Conservation (phyloP, 2,113 vertebrate species). For the rat (Rattus norvegicus) region DNA sequence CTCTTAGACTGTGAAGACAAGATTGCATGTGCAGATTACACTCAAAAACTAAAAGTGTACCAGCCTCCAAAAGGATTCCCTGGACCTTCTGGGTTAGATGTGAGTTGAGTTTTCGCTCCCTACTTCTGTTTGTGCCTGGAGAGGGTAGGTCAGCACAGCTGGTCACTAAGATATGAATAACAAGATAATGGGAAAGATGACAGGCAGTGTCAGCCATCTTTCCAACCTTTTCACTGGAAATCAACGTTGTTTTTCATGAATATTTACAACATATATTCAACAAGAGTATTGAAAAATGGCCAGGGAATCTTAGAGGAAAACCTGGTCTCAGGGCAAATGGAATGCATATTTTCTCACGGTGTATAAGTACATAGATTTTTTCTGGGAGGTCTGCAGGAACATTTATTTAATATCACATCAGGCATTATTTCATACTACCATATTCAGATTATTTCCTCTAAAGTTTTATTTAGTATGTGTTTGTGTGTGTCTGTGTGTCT, state of each 20-base stretch:
- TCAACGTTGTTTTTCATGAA: not conserved
- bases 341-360: not conserved
- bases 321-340: rapidly evolving
- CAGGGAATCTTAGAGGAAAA: not conserved
- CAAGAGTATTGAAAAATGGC: not conserved
- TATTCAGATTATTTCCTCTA: not conserved
- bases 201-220: not conserved
- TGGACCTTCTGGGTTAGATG: not conserved
- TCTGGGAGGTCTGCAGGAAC: not conserved
- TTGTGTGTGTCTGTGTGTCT: not conserved
- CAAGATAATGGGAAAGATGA: not conserved
- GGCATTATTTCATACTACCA: not conserved
- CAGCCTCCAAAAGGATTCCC: not conserved
- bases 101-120: not conserved
- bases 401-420: not conserved
- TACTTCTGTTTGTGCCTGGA: not conserved
- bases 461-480: not conserved
- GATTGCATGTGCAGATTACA: not conserved
- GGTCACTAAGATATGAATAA: not conserved
- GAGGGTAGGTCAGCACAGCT: not conserved
- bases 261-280: not conserved
- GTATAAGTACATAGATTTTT: not conserved
- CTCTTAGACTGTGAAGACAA: not conserved
- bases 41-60: not conserved
- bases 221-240: not conserved